Conservation (phyloP, 2,888 invertebrate genomes). For the Spodoptera picta region DNA sequence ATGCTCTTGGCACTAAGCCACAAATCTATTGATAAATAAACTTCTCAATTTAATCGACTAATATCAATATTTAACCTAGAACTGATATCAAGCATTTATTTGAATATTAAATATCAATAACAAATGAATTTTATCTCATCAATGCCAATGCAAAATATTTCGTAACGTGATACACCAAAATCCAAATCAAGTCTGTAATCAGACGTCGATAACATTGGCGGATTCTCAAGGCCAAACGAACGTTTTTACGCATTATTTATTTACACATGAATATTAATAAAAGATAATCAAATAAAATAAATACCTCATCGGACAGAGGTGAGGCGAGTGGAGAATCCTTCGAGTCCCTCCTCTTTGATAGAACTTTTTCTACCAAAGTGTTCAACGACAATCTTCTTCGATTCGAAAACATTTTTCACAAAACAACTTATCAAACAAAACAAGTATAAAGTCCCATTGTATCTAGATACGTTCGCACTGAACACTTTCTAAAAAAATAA, state of each 20-base stretch:
- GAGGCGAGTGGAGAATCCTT: slow-evolving; percentile 64
- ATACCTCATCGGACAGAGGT: slow-evolving; percentile 46
- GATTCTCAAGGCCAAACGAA: slow-evolving; percentile 74
- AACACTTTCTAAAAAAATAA: slow-evolving; percentile 27
- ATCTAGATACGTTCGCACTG: not conserved
- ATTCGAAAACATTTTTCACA: slow-evolving; percentile 51
- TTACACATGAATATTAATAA: slow-evolving; percentile 34
- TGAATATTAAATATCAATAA: slow-evolving; percentile 27
- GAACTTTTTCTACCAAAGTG: slow-evolving; percentile 69
- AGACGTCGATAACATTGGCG: slow-evolving; percentile 78
- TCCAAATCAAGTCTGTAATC: slow-evolving; percentile 71
- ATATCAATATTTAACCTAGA: not conserved
- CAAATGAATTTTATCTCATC: slow-evolving; percentile 36
- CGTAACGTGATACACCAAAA: slow-evolving; percentile 53
- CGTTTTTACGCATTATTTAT: slow-evolving; percentile 65
- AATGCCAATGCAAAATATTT: slow-evolving; percentile 48
- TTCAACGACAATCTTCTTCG: slow-evolving; percentile 71
- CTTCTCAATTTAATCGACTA: slow-evolving; percentile 49
- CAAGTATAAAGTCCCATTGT: slow-evolving; percentile 28
- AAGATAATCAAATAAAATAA: slow-evolving; percentile 17
- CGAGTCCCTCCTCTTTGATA: slow-evolving; percentile 68
- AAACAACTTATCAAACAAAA: slow-evolving; percentile 33
- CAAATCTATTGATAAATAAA: slow-evolving; percentile 62
- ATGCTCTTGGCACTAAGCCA: slow-evolving; percentile 52
- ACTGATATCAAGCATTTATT: no score